phyloP scores from a whole-genome alignment of 2,797 vertebrate genomes.

The Mus caroli region DNA sequence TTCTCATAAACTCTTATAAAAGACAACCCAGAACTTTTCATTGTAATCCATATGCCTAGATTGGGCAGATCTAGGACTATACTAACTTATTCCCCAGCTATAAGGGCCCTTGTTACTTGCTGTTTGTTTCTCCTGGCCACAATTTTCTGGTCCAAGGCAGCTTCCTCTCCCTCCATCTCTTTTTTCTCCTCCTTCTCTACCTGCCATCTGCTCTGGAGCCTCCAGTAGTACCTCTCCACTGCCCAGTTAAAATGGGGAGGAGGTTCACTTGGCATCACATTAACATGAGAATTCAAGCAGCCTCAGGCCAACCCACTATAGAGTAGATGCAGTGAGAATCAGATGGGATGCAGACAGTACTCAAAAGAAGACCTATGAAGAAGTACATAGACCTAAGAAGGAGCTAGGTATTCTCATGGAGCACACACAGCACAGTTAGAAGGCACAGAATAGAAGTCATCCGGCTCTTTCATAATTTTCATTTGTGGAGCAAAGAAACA shows the following conservation, averaged over 20 bases:
- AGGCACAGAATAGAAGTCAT: constrained; percentile 6
- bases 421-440: neutral
- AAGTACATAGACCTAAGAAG: neutral
- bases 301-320: no score
- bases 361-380: neutral
- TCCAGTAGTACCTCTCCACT: neutral
- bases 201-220: neutral
- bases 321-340: neutral
- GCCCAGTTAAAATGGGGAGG: neutral
- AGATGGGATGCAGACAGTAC: constrained; percentile 27
- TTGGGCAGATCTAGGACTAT: neutral
- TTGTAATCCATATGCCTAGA: neutral
- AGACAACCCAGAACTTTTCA: neutral
- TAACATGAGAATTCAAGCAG: neutral
- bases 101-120: neutral
- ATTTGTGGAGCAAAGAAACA: neutral
- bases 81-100: neutral
- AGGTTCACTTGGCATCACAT: neutral
- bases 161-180: neutral
- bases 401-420: neutral
- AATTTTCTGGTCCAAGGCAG: neutral
- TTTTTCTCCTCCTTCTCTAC: neutral
- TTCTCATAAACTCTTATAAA: neutral
- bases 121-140: neutral
- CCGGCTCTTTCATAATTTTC: neutral